Evolutionary conservation across 2,113 vertebrate species (phyloP), one percentile per base, ranked within the genome.

Genomic region (Willisornis vidua): DNA sequence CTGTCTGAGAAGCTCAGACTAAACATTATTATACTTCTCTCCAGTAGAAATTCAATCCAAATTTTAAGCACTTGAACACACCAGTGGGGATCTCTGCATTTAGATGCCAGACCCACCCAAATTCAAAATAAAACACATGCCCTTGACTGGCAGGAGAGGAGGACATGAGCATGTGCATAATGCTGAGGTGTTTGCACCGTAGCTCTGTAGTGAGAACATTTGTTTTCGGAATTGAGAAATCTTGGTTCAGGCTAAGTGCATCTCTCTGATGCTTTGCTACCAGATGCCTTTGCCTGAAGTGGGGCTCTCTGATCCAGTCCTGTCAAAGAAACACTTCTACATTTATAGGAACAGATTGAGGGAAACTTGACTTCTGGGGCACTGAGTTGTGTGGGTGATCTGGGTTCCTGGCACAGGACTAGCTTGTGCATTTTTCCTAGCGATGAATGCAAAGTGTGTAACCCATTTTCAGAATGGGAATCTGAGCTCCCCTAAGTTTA

Each of bases 1-100:
- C 68, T 84, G 73, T 52, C 77, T 89, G 57, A 39, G 45, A 77
- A 75, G 28, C 45, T 87, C 77, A 94, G 86, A 92, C 84, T 92
- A 92, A 94, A 89, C 57, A 87, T 45, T 81, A 59, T 68, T 86
- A 67, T 29, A 37, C 37, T 89, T 83, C 45, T 55, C 76, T 89
- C 39, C 65, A 59, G 33, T 3, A 75, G 73, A 95, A 90, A 39
- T 17, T 37, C 66, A 75, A 58, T 59, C 39, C 45, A 91, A 57
- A 89, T 72, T 65, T 86, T 5, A 28, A 92, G 45, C 14, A 9
- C 71, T 80, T 74, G 71, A 90, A 55, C 35, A 63, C 33, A 84
- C 80, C 57, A 83, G n/a, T 35, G 55, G 28, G 59, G 28, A 83
- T 80, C 54, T 46, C 82, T 43, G 55, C 65, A 79, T 58, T 89